Evolutionary conservation across 2,888 invertebrate species (phyloP), one percentile per base, ranked within the genome.

Genomic region (Vesta saturnalis): DNA sequence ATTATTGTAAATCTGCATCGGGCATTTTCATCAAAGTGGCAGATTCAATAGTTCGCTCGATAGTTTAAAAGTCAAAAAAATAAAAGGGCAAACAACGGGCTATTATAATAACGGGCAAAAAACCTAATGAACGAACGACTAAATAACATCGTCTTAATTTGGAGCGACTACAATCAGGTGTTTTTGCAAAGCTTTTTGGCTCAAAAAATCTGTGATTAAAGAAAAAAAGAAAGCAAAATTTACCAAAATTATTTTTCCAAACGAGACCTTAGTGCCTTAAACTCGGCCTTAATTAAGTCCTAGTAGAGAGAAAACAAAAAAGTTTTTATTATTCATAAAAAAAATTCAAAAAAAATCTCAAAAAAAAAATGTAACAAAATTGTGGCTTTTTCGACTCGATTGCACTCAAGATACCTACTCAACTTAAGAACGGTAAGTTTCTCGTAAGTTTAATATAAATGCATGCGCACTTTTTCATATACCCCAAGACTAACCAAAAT

Each of bases 241-340:
- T 62, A 73, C 47, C 15, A 70, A 74, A 73, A 75, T 82, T 82
- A 82, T 82, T 83, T 82, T 83, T 80, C 81, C 82, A 79, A 79
- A 78, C 75, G 77, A 81, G 84, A 84, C 84, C 80, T 73, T 78
- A 82, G 84, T 84, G 84, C 84, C 84, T 84, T 84, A 84, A 79
- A 78, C 82, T 83, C 83, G 84, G 84, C 84, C 84, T 84, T 84
- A 77, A 73, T 67, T 64, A 60, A 77, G 78, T 79, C 79, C 76
- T 81, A 81, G 77, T 80, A 80, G 79, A 79, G 81, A 70, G 80
- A 78, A 81, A 69, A 80, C 81, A 82, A 82, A 83, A 82, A 55
- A 55, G 14, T 23, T 22, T 55, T 14, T 55, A 82, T 79, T 80
- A 79, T 79, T 81, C 79, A 77, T 79, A 81, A 79, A 79, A 80